Percentiles rank a stretch among this genome's conserved stretches.
These are phyloP conservation scores for Tamias sibiricus DNA, from an alignment of 2,113 vertebrate genomes.

Conservation along the genomic window DNA sequence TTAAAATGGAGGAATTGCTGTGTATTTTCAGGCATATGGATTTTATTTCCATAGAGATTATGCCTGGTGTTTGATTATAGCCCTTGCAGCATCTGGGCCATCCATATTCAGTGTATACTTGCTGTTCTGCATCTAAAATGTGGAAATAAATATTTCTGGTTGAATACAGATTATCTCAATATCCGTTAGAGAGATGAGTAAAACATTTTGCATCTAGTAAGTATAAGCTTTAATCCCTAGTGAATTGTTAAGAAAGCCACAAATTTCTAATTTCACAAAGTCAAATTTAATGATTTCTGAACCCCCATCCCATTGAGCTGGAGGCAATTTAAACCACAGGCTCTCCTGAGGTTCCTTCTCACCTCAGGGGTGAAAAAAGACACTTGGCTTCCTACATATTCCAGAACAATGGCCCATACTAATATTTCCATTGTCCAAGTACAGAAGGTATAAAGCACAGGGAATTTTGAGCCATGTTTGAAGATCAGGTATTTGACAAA, in stretches of 20 bases:
- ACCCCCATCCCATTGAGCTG: not conserved
- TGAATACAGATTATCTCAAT: not conserved
- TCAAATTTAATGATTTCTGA: not conserved
- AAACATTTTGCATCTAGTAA: not conserved
- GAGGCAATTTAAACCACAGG: not conserved
- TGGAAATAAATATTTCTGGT: not conserved
- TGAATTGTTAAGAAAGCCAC: not conserved
- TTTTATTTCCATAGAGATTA: not conserved
- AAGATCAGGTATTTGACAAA: not conserved
- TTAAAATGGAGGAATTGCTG: not conserved
- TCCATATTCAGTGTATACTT: not conserved
- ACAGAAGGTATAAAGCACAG: not conserved
- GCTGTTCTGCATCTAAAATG: not conserved
- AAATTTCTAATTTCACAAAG: not conserved
- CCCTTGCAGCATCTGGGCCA: rapidly evolving
- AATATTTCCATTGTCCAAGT: not conserved
- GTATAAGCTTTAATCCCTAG: not conserved
- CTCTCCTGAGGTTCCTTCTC: not conserved
- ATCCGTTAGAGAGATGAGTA: not conserved
- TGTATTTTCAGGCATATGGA: not conserved
- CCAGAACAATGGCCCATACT: not conserved
- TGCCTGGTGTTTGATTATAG: not conserved
- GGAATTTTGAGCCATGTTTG: not conserved
- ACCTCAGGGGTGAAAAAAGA: not conserved
- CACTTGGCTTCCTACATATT: not conserved